phyloP scores from a whole-genome alignment of 1,140 invertebrate species.

The Drosophila parabipectinata region DNA sequence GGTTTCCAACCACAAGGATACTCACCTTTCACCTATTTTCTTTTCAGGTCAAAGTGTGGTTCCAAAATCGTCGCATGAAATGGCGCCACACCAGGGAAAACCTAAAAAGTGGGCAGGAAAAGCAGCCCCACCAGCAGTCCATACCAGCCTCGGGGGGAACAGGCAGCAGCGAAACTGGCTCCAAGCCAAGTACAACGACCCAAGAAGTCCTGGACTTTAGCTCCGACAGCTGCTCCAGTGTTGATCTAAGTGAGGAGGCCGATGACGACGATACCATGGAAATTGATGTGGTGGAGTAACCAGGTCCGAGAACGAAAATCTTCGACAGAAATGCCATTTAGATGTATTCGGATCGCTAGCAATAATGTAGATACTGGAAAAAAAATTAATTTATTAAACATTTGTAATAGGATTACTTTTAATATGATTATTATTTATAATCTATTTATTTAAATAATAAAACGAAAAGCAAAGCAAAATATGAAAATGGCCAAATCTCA shows the following conservation, averaged over 20 bases:
- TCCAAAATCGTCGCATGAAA: conserved; percentile 97
- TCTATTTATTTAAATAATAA: conserved; percentile 19
- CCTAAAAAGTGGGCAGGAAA: conserved; percentile 83
- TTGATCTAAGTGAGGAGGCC: conserved; percentile 49
- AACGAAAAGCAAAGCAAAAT: neutral
- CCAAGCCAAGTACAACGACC: neutral
- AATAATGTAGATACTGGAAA: conserved; percentile 22
- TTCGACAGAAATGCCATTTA: conserved; percentile 13
- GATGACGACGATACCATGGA: conserved; percentile 83
- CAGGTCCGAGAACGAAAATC: neutral
- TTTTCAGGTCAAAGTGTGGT: conserved; percentile 95
- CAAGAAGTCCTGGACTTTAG: conserved; percentile 53
- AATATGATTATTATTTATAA: conserved; percentile 25
- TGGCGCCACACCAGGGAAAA: conserved; percentile 93
- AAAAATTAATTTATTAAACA: conserved; percentile 45
- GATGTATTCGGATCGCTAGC: conserved; percentile 7
- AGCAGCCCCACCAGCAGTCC: conserved; percentile 35
- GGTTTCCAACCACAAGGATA: neutral
- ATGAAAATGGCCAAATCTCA: neutral
- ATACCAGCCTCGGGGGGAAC: conserved; percentile 19
- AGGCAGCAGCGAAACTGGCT: neutral
- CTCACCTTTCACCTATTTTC: neutral
- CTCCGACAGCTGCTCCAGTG: conserved; percentile 64
- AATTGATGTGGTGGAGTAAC: conserved; percentile 84
- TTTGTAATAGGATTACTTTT: conserved; percentile 13